Base-by-base conservation (phyloP, 2,888 invertebrate species). In the Lamproptera curius region DNA sequence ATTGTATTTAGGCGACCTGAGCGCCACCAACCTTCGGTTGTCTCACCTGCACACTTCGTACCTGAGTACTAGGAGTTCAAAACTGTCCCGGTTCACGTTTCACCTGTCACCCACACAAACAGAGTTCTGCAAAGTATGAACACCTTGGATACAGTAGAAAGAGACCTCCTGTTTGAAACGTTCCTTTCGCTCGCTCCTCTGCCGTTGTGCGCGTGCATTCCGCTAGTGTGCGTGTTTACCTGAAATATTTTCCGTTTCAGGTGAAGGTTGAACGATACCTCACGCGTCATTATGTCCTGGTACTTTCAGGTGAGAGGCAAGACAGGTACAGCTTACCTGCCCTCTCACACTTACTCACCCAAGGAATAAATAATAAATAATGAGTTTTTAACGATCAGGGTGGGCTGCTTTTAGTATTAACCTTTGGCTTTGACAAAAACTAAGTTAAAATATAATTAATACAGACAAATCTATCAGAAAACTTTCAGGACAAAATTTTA, bases 291-390 rank as follows among this genome's bases (percentile, higher is more conserved):
- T 56, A 57, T 62, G 14, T 57, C 84, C 83, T 82, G 61, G 83
- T 87, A 74, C 50, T 62, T 6, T 20, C 76, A 83, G 83, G 82
- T 85, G 74, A 74, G 70, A 67, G 53, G 68, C 74, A 79, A 81
- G 80, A 79, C 77, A 84, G 80, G 85, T 86, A 72, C 79, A 79
- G 70, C 73, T 68, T 70, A 74, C 76, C 72, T 74, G 59, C 58
- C 6, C n/a, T n/a, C n/a, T n/a, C n/a, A n/a, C n/a, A n/a, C n/a
- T n/a, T n/a, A n/a, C n/a, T n/a, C n/a, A n/a, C n/a, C n/a, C n/a
- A n/a, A n/a, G n/a, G n/a, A n/a, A n/a, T n/a, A n/a, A n/a, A n/a
- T n/a, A n/a, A n/a, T n/a, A n/a, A n/a, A n/a, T n/a, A n/a, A n/a
- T n/a, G n/a, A n/a, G n/a, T n/a, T n/a, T n/a, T n/a, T n/a, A n/a